Conservation (phyloP, 2,888 invertebrate genomes). For the Catocala fraxini region DNA sequence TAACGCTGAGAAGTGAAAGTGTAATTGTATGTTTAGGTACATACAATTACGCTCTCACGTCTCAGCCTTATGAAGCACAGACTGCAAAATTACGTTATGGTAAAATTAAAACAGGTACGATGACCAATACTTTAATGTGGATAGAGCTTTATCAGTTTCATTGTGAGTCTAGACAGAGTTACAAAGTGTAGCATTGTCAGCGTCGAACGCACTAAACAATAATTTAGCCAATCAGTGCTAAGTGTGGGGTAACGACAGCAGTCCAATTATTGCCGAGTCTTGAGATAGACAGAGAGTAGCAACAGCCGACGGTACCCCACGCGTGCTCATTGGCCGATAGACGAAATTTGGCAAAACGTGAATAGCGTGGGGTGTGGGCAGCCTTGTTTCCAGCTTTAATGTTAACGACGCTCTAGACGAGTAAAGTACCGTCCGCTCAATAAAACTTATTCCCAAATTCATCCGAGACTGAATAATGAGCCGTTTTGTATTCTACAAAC, state of each 20-base stretch:
- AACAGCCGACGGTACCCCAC: neutral
- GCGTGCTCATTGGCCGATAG: slow-evolving; percentile 10
- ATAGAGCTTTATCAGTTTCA: slow-evolving; percentile 8
- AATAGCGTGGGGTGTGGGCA: neutral
- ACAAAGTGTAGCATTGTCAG: slow-evolving; percentile 29
- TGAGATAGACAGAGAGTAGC: slow-evolving; percentile 5
- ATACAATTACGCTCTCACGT: too few species aligned
- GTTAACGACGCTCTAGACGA: slow-evolving; percentile 37
- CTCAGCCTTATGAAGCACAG: too few species aligned
- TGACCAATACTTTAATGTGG: neutral
- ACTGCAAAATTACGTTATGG: too few species aligned
- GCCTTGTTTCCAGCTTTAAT: slow-evolving; percentile 18
- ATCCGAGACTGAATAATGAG: slow-evolving; percentile 44
- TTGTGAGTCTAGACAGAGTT: slow-evolving; percentile 37
- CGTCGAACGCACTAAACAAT: slow-evolving; percentile 40
- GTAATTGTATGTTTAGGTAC: too few species aligned
- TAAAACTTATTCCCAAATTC: slow-evolving; percentile 47
- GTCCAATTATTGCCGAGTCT: slow-evolving; percentile 47
- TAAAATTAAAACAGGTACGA: too few species aligned
- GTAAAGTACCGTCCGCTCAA: slow-evolving; percentile 36
- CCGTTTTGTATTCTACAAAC: slow-evolving; percentile 46
- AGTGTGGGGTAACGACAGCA: slow-evolving; percentile 40
- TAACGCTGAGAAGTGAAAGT: too few species aligned
- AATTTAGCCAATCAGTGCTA: slow-evolving; percentile 55
- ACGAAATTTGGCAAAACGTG: slow-evolving; percentile 7